Evolutionary conservation across 2,797 vertebrate genomes (phyloP).

Genomic region (Pterois miles): DNA sequence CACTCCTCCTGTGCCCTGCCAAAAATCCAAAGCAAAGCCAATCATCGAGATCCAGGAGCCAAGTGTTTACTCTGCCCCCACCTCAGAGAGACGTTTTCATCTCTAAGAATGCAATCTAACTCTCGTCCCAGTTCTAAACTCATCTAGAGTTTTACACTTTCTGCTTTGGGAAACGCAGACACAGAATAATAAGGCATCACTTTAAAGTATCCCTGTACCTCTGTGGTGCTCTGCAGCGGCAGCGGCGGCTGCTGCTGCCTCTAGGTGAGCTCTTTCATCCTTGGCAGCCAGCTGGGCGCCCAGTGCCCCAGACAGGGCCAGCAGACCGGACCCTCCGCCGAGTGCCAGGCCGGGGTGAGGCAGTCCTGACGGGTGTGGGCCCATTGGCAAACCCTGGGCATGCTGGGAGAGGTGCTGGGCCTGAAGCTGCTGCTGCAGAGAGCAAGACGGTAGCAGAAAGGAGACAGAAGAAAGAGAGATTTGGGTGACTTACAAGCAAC

Average conservation of each 20-base stretch:
- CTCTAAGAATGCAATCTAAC: slow-evolving; percentile 22
- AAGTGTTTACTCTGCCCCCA: slow-evolving; percentile 38
- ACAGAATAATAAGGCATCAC: background rate
- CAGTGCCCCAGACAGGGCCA: slow-evolving; percentile 90
- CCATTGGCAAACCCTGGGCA: slow-evolving; percentile 88
- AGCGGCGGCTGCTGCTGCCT: slow-evolving; percentile 68
- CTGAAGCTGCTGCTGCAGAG: slow-evolving; percentile 90
- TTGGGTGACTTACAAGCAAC: slow-evolving; percentile 64
- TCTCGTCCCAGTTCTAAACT: background rate
- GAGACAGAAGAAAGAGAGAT: slow-evolving; percentile 36
- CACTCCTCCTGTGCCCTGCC: slow-evolving; percentile 24
- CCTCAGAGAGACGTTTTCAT: slow-evolving; percentile 18
- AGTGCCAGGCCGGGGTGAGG: slow-evolving; percentile 84
- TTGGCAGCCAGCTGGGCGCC: slow-evolving; percentile 90
- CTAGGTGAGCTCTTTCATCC: slow-evolving; percentile 88
- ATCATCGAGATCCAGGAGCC: slow-evolving; percentile 40
- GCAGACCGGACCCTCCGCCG: slow-evolving; percentile 86
- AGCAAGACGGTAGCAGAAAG: slow-evolving; percentile 17
- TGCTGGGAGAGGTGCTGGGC: slow-evolving; percentile 94
- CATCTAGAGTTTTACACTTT: slow-evolving; percentile 4
- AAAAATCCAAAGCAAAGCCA: slow-evolving; percentile 42
- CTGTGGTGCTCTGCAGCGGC: slow-evolving; percentile 86
- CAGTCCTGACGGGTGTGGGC: slow-evolving; percentile 88
- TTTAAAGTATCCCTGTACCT: slow-evolving; percentile 74
- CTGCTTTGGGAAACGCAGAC: background rate